Base-by-base conservation (phyloP, 2,113 vertebrate genomes). In the Anoplopoma fimbria region DNA sequence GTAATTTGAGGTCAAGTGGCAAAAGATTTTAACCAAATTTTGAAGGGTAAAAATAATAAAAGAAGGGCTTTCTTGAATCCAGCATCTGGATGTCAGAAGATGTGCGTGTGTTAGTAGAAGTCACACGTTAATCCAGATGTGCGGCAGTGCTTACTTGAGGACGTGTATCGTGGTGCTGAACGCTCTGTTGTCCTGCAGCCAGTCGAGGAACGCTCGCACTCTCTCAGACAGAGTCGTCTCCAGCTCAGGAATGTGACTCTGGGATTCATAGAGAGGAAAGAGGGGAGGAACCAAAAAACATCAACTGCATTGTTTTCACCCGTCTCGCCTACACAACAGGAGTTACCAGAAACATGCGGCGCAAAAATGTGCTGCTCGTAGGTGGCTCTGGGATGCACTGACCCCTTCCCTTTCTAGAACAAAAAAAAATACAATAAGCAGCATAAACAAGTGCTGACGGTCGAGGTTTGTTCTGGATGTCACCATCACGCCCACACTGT, bases 221-320 rank as follows among this genome's bases (percentile, higher is more conserved):
- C 97, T 95, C 92, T 97, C 96, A 3, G 98, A 99, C 74, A 96
- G 93, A 62, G 91, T 83, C 0, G 96, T 97, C 86, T 97, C 95
- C 92, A 97, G 92, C 84, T 97, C 97, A 29, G 98, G 98, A 90
- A 99, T 95, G 85, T 97, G 95, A 9, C 87, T 95, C 98, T 99
- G 92, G 49, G 75, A 69, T 63, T 75, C 25, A 78, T 1, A 47
- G 49, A 73, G 49, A 33, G 27, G 33, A 42, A 29, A 57, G 34
- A 67, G 4, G 27, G 51, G n/a, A 3, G 75, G 23, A 15, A 84
- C 62, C 6, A 10, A 58, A 79, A 36, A 89, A 85, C 79, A 76
- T 83, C 71, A 84, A 27, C 75, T 69, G 34, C 40, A 42, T 55
- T 68, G 83, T 79, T 82, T 65, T 68, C 36, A 29, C 49, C 53